Conservation (phyloP, 2,797 vertebrate genomes). For the Sebastes steindachneri region DNA sequence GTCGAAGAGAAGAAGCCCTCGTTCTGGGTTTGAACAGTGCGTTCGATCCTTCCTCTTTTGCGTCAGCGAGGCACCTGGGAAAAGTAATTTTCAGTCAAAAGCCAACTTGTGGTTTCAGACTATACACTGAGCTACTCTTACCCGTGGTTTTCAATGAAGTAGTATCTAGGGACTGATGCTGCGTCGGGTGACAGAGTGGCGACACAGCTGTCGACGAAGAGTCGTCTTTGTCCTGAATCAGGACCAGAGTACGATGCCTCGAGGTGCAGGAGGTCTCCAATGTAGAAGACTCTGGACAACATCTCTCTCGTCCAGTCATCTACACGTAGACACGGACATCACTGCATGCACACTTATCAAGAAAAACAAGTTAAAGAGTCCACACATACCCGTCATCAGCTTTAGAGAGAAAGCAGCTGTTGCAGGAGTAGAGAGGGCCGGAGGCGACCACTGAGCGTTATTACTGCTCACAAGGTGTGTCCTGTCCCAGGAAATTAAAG, state of each 20-base stretch:
- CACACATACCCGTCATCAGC: conserved; percentile 54
- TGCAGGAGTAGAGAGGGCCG: not conserved
- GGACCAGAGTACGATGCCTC: conserved; percentile 39
- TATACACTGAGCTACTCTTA: not conserved
- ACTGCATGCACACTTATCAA: not conserved
- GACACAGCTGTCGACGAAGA: conserved; percentile 59
- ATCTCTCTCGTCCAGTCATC: conserved; percentile 49
- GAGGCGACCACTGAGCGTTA: not conserved
- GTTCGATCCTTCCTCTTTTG: conserved; percentile 27
- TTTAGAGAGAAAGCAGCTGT: conserved; percentile 37
- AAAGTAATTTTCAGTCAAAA: not conserved
- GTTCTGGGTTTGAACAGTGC: conserved; percentile 26
- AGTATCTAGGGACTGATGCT: conserved; percentile 57
- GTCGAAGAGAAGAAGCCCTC: conserved; percentile 8
- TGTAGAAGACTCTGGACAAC: conserved; percentile 28
- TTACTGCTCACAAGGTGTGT: conserved; percentile 52
- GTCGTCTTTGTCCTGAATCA: not conserved
- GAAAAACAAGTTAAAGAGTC: not conserved
- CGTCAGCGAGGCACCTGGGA: conserved; percentile 52
- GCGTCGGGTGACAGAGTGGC: conserved; percentile 49
- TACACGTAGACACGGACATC: not conserved
- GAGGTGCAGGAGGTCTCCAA: conserved; percentile 55
- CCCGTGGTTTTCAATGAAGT: conserved; percentile 62
- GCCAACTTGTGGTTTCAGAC: not conserved
- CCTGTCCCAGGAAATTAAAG: conserved; percentile 9